Conservation (phyloP, 1,140 invertebrate species). For the Lasioglossum albipes region DNA sequence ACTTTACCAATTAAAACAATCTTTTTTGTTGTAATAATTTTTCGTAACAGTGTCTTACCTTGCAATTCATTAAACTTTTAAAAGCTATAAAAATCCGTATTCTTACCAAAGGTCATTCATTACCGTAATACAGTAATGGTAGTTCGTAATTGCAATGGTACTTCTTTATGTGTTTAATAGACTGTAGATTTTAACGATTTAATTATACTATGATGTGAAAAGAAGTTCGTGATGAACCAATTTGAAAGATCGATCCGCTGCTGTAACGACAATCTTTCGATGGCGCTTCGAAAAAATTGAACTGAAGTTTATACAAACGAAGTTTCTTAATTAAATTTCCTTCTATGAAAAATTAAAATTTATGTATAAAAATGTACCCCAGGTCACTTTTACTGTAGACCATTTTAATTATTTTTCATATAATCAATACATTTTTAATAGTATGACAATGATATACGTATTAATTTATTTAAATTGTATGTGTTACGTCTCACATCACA, state of each 20-base stretch:
- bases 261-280: neutral
- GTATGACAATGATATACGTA: too few relatives aligned
- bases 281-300: neutral
- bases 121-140: neutral
- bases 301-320: neutral
- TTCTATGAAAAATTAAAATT: neutral
- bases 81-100: too few relatives aligned
- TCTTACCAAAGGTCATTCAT: neutral
- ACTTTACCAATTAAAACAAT: too few relatives aligned
- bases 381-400: neutral
- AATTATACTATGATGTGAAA: neutral
- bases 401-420: neutral
- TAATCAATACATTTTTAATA: too few relatives aligned
- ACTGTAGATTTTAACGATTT: conserved; percentile 5
- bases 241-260: conserved; percentile 6
- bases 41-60: too few relatives aligned
- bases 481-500: too few relatives aligned
- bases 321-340: conserved; percentile 8
- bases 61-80: too few relatives aligned
- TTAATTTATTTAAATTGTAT: too few relatives aligned
- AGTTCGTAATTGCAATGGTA: neutral
- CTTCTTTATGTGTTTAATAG: neutral
- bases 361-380: neutral
- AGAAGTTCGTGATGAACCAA: neutral
- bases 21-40: too few relatives aligned